These are phyloP conservation scores for Coendou prehensilis DNA, from an alignment of 2,797 vertebrate genomes.

Conservation along the genomic window DNA sequence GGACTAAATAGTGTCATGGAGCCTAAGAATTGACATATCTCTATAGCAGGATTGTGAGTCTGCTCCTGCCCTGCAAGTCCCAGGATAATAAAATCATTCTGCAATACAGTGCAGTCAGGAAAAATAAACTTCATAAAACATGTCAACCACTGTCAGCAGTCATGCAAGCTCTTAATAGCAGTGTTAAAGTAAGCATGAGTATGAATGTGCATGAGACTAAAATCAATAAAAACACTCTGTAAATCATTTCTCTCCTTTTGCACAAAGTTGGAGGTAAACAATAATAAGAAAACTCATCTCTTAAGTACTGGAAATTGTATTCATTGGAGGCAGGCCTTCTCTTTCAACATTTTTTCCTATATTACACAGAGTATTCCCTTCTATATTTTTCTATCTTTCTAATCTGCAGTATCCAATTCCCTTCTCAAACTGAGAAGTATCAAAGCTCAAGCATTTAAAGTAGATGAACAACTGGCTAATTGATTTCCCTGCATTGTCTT, in stretches of 20 bases:
- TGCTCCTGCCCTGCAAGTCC: background rate
- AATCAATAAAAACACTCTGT: conserved; percentile 33
- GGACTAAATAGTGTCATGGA: conserved; percentile 40
- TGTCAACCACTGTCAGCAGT: background rate
- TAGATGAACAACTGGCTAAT: conserved; percentile 26
- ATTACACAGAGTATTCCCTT: background rate
- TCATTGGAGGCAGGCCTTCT: background rate
- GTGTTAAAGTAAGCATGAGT: conserved; percentile 42
- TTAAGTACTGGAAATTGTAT: background rate
- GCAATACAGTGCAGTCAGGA: conserved; percentile 3
- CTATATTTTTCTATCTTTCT: conserved; percentile 9
- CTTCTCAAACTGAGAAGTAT: background rate
- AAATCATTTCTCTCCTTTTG: conserved; percentile 57
- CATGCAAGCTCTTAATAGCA: conserved; percentile 20
- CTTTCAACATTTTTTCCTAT: conserved; percentile 26
- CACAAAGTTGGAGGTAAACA: conserved; percentile 55
- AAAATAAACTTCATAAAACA: conserved; percentile 69
- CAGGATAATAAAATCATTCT: conserved; percentile 49
- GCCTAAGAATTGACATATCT: background rate
- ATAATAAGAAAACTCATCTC: conserved; percentile 16
- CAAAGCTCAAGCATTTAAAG: conserved; percentile 45
- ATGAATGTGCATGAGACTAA: conserved; percentile 68
- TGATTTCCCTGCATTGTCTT: background rate
- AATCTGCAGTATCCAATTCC: background rate
- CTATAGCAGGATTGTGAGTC: conserved; percentile 8